Percentiles rank a stretch among this genome's conserved stretches.
phyloP scores from a whole-genome alignment of 2,113 vertebrate genomes.

The Pipra filicauda region DNA sequence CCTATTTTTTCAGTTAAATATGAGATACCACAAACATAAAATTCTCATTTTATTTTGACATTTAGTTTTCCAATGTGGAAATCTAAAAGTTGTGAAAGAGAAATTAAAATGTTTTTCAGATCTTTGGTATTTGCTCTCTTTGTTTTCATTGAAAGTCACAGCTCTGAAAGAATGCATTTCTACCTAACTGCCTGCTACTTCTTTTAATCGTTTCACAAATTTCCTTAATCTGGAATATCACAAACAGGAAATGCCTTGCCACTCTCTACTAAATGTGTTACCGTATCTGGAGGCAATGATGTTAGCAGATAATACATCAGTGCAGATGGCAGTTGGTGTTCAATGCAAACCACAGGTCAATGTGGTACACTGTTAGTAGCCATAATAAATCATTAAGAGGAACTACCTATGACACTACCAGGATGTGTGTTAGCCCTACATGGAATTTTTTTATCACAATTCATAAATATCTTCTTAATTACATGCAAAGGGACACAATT shows the following conservation, averaged over 20 bases:
- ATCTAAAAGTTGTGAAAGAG: neutral
- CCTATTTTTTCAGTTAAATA: neutral
- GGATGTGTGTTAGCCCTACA: conserved; percentile 50
- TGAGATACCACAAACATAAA: neutral
- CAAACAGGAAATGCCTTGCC: conserved; percentile 57
- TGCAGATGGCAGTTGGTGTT: conserved; percentile 58
- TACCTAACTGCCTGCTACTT: neutral
- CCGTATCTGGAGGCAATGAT: conserved; percentile 6
- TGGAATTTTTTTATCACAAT: conserved; percentile 49
- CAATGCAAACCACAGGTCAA: conserved; percentile 45
- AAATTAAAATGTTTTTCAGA: neutral
- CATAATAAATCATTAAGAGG: conserved; percentile 63
- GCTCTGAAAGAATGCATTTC: neutral
- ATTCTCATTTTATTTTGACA: neutral
- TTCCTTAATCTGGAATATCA: conserved; percentile 31
- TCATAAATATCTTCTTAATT: conserved; percentile 40
- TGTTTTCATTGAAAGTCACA: neutral
- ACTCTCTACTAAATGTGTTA: conserved; percentile 9
- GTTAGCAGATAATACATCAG: conserved; percentile 56
- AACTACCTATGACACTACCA: conserved; percentile 57
- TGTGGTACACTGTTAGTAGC: conserved; percentile 46
- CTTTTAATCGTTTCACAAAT: conserved; percentile 9
- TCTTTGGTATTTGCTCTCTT: neutral
- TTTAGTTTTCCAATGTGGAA: neutral
- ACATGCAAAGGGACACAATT: conserved; percentile 9